These are phyloP conservation scores for Napeogenes sylphis DNA, from an alignment of 2,888 invertebrate genomes.

Conservation along the genomic window DNA sequence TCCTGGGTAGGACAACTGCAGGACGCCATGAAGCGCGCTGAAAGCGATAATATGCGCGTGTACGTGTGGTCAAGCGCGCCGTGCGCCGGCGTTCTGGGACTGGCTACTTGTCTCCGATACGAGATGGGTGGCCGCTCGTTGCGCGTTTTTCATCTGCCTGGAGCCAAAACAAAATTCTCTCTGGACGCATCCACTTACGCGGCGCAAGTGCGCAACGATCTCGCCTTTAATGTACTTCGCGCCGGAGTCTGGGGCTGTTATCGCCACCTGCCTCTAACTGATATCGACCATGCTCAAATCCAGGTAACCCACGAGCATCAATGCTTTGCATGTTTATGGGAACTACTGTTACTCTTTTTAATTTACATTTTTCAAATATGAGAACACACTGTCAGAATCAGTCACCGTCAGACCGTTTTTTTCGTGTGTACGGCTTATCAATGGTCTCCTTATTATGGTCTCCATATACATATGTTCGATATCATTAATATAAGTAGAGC, in stretches of 20 bases:
- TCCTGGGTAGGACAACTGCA: slow-evolving; percentile 91
- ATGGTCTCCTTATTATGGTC: too few species aligned
- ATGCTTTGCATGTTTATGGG: too few species aligned
- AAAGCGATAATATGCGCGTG: slow-evolving; percentile 78
- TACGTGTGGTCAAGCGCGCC: slow-evolving; percentile 84
- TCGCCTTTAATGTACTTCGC: slow-evolving; percentile 90
- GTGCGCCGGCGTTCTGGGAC: slow-evolving; percentile 88
- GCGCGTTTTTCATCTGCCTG: slow-evolving; percentile 84
- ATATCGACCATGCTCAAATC: slow-evolving; percentile 52
- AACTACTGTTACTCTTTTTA: too few species aligned
- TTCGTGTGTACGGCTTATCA: too few species aligned
- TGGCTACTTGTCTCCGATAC: slow-evolving; percentile 92
- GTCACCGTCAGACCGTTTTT: too few species aligned
- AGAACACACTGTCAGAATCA: too few species aligned
- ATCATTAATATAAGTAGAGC: too few species aligned
- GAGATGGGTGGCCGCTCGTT: slow-evolving; percentile 90
- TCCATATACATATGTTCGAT: too few species aligned
- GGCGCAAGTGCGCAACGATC: slow-evolving; percentile 83
- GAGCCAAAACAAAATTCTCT: slow-evolving; percentile 79
- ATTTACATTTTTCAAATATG: too few species aligned
- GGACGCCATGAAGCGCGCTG: slow-evolving; percentile 82
- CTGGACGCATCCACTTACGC: slow-evolving; percentile 76
- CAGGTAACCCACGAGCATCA: slow-evolving; percentile 59
- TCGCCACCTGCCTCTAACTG: slow-evolving; percentile 85
- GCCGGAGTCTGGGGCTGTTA: slow-evolving; percentile 91